Conservation (phyloP, 1,140 invertebrate species). For the Metopolophium dirhodum region DNA sequence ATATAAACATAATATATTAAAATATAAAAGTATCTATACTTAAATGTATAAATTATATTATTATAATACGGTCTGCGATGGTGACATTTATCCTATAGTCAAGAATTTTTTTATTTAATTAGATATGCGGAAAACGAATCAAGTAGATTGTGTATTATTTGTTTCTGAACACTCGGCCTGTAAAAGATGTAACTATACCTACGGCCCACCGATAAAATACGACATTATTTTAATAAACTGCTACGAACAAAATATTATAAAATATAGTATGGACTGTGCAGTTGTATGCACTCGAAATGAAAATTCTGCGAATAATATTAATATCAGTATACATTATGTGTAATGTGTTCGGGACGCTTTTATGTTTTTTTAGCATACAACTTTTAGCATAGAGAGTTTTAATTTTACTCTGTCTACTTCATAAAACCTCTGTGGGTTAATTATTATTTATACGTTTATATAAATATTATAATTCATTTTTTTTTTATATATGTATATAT, state of each 20-base stretch:
- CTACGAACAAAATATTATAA: neutral
- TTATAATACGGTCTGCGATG: neutral
- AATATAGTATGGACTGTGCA: neutral
- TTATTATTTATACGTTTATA: conserved; percentile 2
- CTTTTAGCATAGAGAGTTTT: neutral
- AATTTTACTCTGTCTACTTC: neutral
- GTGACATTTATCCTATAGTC: neutral
- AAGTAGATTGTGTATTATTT: neutral
- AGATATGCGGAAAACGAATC: neutral
- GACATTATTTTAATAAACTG: neutral
- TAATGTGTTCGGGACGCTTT: neutral
- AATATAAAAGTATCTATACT: neutral
- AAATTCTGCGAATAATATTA: neutral
- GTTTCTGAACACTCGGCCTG: neutral
- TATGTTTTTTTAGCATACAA: neutral
- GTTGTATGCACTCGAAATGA: neutral
- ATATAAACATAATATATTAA: no score
- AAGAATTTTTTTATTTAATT: neutral
- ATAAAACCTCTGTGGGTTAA: neutral
- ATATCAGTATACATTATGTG: neutral
- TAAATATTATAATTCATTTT: neutral
- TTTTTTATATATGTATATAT: no score
- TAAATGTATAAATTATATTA: neutral
- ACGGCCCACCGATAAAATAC: neutral
- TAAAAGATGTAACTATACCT: neutral